Base-by-base conservation (phyloP, 2,888 invertebrate genomes). In the Hololepta plana region DNA sequence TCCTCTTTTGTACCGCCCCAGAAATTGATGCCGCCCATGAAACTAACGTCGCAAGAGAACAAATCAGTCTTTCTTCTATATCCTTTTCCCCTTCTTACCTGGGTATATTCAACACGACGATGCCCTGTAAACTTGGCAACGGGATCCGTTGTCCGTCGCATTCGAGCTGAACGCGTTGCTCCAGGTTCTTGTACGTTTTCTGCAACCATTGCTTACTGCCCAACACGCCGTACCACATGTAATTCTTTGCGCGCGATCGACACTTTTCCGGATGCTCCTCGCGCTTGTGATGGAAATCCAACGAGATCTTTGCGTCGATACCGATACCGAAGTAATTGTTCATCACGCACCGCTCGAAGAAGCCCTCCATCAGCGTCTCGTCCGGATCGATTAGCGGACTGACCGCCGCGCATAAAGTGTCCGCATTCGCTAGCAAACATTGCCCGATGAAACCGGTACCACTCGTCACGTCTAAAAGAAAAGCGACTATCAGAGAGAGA, bases 311-410 rank as follows among this genome's bases (percentile, higher is more conserved):
- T 1, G 95, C 95, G 57, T 96, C 95, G 34, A 96, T 84, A 1
- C 95, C 95, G 44, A 96, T 95, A 0, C 95, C 95, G 49, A 95
- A 95, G 51, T 96, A 96, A 51, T 96, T 96, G 56, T 95, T 96
- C 95, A 96, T 95, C 2, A 93, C 91, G 44, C 88, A 88, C 38
- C 80, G 74, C 55, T 96, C 95, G 42, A 80, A 80, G 52, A 79
- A 84, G 1, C 87, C 87, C 59, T 87, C 87, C 46, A 81, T 58
- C 2, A 84, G 59, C 0, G 81, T 80, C 45, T 87, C 84, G 44
- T 87, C 87, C 0, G 84, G 82, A 49, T 90, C 90, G 76, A 91
- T 85, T 7, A 93, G 58, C 0, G 93, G 90, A 32, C 88, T 85
- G n/a, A 88, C 91, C 2, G 91, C 88, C 2, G 93, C 91, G 52